Evolutionary conservation across 2,113 vertebrate genomes (phyloP).

Genomic region (Podiceps cristatus): DNA sequence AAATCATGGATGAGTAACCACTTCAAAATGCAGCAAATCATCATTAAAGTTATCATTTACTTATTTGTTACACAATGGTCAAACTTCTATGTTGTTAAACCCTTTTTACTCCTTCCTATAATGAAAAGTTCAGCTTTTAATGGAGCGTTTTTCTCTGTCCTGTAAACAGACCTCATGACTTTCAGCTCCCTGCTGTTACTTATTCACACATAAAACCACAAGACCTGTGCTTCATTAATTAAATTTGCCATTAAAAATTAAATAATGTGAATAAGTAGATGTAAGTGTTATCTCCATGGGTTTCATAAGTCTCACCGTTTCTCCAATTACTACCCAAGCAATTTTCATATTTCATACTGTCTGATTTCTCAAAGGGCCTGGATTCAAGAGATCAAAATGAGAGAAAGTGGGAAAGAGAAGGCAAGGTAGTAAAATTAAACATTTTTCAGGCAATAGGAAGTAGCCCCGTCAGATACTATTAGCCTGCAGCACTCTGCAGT

Average conservation of each 20-base stretch:
- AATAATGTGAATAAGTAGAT: slow-evolving; percentile 84
- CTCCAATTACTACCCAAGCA: slow-evolving; percentile 81
- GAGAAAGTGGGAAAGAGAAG: slow-evolving; percentile 33
- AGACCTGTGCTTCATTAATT: slow-evolving; percentile 82
- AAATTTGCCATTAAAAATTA: slow-evolving; percentile 90
- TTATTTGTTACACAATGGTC: slow-evolving; percentile 23
- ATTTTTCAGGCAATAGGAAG: slow-evolving; percentile 39
- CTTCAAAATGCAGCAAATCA: slow-evolving; percentile 25
- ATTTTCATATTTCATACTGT: slow-evolving; percentile 84
- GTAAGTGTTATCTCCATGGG: slow-evolving; percentile 82
- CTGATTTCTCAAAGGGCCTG: slow-evolving; percentile 82
- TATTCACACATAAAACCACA: slow-evolving; percentile 67
- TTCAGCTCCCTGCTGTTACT: slow-evolving; percentile 42
- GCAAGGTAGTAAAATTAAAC: slow-evolving; percentile 36
- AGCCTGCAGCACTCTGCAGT: slow-evolving; percentile 27
- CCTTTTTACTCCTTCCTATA: slow-evolving; percentile 8
- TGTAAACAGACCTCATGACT: slow-evolving; percentile 54
- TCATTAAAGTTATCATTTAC: slow-evolving; percentile 19
- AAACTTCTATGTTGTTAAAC: slow-evolving; percentile 40
- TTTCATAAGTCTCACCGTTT: slow-evolving; percentile 80
- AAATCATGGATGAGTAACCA: neutral
- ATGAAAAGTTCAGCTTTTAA: slow-evolving; percentile 49
- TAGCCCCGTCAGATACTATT: slow-evolving; percentile 19
- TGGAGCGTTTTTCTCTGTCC: slow-evolving; percentile 26
- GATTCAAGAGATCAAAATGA: slow-evolving; percentile 76